Base-by-base conservation (phyloP, 2,888 invertebrate species). In the Chrysopilus asiliformis region DNA sequence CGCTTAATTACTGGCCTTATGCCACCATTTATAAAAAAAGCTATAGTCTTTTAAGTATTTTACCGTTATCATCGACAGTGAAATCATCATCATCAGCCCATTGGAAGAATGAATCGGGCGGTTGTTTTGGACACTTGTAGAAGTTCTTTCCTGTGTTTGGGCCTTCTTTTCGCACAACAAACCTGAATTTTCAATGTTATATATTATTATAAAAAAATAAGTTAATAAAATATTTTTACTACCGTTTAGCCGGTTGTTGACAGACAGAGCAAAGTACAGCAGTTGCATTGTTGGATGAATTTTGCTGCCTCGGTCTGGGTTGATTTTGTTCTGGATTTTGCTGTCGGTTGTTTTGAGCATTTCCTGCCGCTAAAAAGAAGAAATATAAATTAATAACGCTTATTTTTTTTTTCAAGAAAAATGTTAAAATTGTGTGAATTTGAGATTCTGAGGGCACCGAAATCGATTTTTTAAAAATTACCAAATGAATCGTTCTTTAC, bases 61-160 rank as follows among this genome's bases (percentile, higher is more conserved):
- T n/a, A n/a, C n/a, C n/a, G n/a, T n/a, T n/a, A n/a, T n/a, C n/a
- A n/a, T n/a, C n/a, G n/a, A n/a, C n/a, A n/a, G n/a, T n/a, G n/a
- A n/a, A n/a, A n/a, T n/a, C n/a, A 38, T 55, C 66, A 38, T 65
- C 70, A 47, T 79, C 79, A 2, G 71, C 76, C 90, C 90, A 91
- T 53, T 84, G 69, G 55, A 90, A 91, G 60, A 89, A 90, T 8
- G 71, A 72, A 55, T 90, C 91, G 0, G 68, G 55, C 9, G 64
- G 51, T 0, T 74, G 72, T 17, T 63, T 71, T 0, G 73, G 69
- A 51, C 94, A 94, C 2, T 64, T 65, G 56, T 76, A 86, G 64
- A 93, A 94, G 32, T 69, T 68, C n/a, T 84, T 68, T 0, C 91
- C 91, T 54, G 79, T 82, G 58, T 91, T 94, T 0, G 80, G 77